A percentile compares a stretch with the other conserved stretches of the same genome.
Evolutionary conservation across 2,888 invertebrate species (phyloP).

Genomic region (Hecatera dysodea): DNA sequence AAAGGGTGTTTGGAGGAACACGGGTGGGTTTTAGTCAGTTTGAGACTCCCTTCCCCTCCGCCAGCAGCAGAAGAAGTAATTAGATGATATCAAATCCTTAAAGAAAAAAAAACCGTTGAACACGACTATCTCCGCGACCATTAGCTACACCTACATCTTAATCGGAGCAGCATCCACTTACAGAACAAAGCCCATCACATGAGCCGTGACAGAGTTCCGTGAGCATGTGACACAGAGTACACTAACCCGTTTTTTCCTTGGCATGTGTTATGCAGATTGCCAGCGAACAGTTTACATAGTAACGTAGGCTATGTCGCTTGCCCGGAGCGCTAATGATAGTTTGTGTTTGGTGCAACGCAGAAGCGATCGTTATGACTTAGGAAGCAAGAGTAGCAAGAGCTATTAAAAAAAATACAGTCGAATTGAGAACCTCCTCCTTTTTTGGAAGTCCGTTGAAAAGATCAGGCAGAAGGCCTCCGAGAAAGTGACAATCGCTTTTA

Average conservation of each 20-base stretch:
- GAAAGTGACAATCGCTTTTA: too few species aligned
- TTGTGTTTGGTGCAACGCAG: constrained; percentile 51
- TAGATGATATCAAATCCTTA: too few species aligned
- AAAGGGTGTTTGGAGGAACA: too few species aligned
- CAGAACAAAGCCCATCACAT: constrained; percentile 47
- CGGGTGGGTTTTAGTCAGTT: too few species aligned
- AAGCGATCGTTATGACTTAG: not conserved
- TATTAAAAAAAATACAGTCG: not conserved
- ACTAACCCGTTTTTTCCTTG: constrained; percentile 62
- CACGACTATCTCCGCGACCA: constrained; percentile 6
- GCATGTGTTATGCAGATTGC: constrained; percentile 73
- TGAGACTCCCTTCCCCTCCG: too few species aligned
- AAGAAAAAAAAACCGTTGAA: constrained; percentile 3
- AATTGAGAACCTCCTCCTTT: too few species aligned
- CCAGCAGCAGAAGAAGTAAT: too few species aligned
- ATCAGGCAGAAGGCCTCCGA: not conserved
- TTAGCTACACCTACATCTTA: constrained; percentile 32
- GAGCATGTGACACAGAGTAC: constrained; percentile 54
- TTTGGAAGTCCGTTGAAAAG: too few species aligned
- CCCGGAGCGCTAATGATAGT: constrained; percentile 74
- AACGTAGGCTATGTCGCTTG: constrained; percentile 69
- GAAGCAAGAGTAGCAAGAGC: not conserved
- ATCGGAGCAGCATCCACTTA: constrained; percentile 36
- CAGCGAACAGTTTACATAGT: constrained; percentile 70
- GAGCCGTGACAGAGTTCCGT: constrained; percentile 28